Percentiles rank a stretch among this genome's conserved stretches.
Evolutionary conservation across 2,113 vertebrate genomes (phyloP).

Genomic region (Peucedramus taeniatus): DNA sequence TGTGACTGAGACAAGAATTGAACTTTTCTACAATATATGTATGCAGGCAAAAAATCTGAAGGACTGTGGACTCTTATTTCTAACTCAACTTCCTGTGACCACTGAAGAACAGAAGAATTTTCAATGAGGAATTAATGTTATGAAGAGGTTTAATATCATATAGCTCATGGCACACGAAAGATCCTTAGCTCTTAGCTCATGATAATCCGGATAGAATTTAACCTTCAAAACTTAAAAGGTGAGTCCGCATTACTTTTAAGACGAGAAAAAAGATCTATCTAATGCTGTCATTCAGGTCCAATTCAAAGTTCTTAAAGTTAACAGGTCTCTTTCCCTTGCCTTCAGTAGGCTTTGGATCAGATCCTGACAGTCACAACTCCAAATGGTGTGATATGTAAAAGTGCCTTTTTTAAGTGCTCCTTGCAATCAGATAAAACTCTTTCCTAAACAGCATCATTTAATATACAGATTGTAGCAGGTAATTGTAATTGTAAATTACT

Average conservation of each 20-base stretch:
- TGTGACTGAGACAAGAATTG: not conserved
- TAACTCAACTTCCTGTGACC: not conserved
- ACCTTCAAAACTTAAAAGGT: constrained; percentile 46
- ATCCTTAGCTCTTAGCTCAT: constrained; percentile 35
- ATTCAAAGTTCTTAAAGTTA: constrained; percentile 11
- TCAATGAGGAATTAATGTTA: constrained; percentile 38
- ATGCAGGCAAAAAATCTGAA: not conserved
- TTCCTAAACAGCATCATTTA: constrained; percentile 32
- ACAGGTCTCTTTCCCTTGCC: not conserved
- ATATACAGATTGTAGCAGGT: constrained; percentile 29
- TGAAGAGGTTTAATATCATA: constrained; percentile 9
- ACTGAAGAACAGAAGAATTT: constrained; percentile 34
- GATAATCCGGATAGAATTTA: constrained; percentile 44
- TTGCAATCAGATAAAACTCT: constrained; percentile 62
- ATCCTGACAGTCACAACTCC: constrained; percentile 23
- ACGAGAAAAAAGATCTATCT: not conserved
- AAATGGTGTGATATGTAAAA: constrained; percentile 32
- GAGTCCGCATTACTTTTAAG: constrained; percentile 9
- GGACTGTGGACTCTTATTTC: not conserved
- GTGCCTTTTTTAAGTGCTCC: constrained; percentile 45
- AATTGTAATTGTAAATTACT: constrained; percentile 66
- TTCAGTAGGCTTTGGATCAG: constrained; percentile 30
- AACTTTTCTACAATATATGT: not conserved
- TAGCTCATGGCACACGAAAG: not conserved
- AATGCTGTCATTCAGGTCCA: not conserved